Percentiles rank a stretch among this genome's conserved stretches.
Evolutionary conservation across 2,113 vertebrate genomes (phyloP).

Genomic region (Orientallactaga bullata): DNA sequence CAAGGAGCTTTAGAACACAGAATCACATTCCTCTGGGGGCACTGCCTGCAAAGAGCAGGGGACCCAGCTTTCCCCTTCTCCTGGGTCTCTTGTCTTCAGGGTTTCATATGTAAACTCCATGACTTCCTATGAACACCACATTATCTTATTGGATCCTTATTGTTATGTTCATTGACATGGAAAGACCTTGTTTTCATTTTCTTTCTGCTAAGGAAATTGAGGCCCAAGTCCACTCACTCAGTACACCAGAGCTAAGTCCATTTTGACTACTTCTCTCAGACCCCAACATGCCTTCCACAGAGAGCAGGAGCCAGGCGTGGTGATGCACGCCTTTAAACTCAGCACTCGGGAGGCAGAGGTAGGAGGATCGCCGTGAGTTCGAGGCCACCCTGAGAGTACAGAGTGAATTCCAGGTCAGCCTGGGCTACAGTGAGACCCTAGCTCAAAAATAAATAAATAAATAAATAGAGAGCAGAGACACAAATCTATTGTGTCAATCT

Average conservation of each 20-base stretch:
- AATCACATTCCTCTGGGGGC: fast-evolving
- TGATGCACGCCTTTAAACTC: no score
- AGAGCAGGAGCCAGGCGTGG: neutral
- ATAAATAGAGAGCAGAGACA: neutral
- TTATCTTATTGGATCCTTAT: neutral
- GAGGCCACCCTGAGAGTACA: no score
- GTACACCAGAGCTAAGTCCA: neutral
- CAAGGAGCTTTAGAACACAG: neutral
- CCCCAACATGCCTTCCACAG: neutral
- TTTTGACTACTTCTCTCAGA: neutral
- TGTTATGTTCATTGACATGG: neutral
- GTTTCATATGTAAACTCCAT: neutral
- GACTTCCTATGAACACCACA: neutral
- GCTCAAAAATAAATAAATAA: no score
- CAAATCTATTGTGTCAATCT: neutral
- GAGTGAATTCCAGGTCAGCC: no score
- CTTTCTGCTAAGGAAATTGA: constrained; percentile 14
- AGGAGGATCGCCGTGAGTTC: no score
- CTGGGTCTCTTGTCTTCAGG: fast-evolving
- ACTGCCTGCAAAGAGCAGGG: no score
- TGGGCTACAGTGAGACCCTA: no score
- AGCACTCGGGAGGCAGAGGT: no score
- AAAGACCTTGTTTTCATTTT: neutral
- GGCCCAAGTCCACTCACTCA: neutral
- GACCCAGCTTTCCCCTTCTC: neutral